Conservation (phyloP, 1,140 invertebrate species). For the Microplitis mediator region DNA sequence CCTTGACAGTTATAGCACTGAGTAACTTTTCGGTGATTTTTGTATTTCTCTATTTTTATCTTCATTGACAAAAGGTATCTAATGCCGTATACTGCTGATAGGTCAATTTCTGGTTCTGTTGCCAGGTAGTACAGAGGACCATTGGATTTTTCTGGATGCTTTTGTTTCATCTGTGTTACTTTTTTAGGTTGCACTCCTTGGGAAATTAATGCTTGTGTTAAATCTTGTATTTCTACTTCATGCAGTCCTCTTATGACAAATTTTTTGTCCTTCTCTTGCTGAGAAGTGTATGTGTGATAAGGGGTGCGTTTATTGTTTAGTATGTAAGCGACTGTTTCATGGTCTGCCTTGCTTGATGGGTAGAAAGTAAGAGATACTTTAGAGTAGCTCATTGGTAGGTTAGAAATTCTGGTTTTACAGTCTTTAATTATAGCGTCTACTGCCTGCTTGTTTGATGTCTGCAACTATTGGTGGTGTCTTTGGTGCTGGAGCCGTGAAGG, state of each 20-base stretch:
- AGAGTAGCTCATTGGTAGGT: too few relatives aligned
- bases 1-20: slow-evolving; percentile 34
- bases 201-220: background rate
- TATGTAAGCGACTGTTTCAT: too few relatives aligned
- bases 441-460: too few relatives aligned
- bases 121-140: background rate
- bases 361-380: too few relatives aligned
- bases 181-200: background rate
- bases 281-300: background rate
- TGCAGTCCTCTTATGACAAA: slow-evolving; percentile 3
- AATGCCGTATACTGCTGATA: background rate
- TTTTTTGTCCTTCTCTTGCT: slow-evolving; percentile 5
- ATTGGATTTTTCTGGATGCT: background rate
- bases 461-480: too few relatives aligned
- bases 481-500: too few relatives aligned
- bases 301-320: too few relatives aligned
- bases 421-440: too few relatives aligned
- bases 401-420: too few relatives aligned
- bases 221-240: background rate
- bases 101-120: background rate
- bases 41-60: background rate
- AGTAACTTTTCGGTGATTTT: slow-evolving; percentile 26
- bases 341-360: too few relatives aligned
- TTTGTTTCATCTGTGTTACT: background rate
- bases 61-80: background rate